These are phyloP conservation scores for Apis mellifera DNA, from an alignment of 1,140 invertebrate genomes.

Conservation along the genomic window Amel_HAv3.1 CM009942.2:3994501-3995000, in stretches of 20 bases:
- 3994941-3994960: too few relatives aligned
- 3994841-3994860: neutral
- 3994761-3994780: neutral
- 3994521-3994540: slow-evolving; percentile 70
- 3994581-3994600: slow-evolving; percentile 80
- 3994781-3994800: neutral
- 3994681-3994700: neutral
- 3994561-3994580: slow-evolving; percentile 80
- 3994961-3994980: neutral
- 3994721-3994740: neutral
- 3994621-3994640: slow-evolving; percentile 81
- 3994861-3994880: neutral
- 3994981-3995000: neutral
- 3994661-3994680: neutral
- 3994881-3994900: too few relatives aligned
- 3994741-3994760: neutral
- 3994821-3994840: neutral
- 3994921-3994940: neutral
- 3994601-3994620: slow-evolving; percentile 82
- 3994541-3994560: slow-evolving; percentile 80
- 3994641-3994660: slow-evolving; percentile 77
- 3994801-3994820: neutral
- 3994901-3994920: neutral
- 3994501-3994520: slow-evolving; percentile 54
- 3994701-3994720: neutral